Conservation (phyloP, 2,113 vertebrate species). For the Megaptera novaeangliae region DNA sequence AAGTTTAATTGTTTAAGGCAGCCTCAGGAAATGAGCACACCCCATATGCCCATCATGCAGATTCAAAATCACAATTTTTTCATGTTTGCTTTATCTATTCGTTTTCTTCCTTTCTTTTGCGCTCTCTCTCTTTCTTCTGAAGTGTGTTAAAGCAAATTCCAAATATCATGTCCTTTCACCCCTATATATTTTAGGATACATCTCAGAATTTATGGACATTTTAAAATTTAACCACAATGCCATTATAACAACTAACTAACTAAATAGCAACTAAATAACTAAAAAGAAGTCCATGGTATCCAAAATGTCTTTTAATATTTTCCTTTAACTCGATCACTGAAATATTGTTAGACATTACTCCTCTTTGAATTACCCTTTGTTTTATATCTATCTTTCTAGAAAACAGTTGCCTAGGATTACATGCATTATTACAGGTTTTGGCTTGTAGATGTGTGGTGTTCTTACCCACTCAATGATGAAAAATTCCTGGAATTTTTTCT, state of each 20-base stretch:
- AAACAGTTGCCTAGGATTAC: not conserved
- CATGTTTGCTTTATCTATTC: not conserved
- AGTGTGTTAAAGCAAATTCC: not conserved
- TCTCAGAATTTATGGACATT: not conserved
- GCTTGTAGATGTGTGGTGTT: not conserved
- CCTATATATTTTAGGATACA: not conserved
- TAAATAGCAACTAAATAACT: not conserved
- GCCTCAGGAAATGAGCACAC: not conserved
- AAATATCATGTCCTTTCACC: not conserved
- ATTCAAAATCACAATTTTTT: not conserved
- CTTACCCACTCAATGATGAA: not conserved
- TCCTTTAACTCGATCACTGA: not conserved
- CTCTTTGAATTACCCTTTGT: not conserved
- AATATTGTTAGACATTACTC: not conserved
- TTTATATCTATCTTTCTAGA: not conserved
- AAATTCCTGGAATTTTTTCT: slow-evolving; percentile 22
- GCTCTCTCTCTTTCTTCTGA: not conserved
- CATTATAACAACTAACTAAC: not conserved
- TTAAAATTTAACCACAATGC: not conserved
- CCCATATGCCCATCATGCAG: not conserved
- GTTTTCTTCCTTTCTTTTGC: not conserved
- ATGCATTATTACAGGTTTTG: not conserved
- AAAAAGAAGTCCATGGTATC: not conserved
- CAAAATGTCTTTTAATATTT: not conserved
- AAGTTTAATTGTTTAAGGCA: not conserved